Percentiles rank a stretch among this genome's conserved stretches.
phyloP scores from a whole-genome alignment of 2,113 vertebrate genomes.

The Talpa occidentalis region DNA sequence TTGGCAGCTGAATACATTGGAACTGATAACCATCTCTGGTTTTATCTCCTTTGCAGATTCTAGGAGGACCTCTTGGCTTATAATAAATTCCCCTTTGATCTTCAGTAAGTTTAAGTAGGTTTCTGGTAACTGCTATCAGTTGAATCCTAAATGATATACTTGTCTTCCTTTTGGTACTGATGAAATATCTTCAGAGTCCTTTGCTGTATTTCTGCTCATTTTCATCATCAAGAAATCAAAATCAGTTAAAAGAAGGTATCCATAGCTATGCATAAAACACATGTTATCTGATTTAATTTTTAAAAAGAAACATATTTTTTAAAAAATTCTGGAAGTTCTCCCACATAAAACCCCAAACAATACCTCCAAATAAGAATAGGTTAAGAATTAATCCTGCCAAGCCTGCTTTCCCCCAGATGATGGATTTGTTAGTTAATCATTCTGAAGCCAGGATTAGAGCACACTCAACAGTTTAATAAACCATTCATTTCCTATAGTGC shows the following conservation, averaged over 20 bases:
- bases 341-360: constrained; percentile 69
- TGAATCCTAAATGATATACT: background rate
- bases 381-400: constrained; percentile 78
- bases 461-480: constrained; percentile 78
- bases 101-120: background rate
- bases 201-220: background rate
- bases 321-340: constrained; percentile 63
- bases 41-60: background rate
- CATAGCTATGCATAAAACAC: background rate
- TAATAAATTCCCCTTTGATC: background rate
- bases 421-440: constrained; percentile 81
- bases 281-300: constrained; percentile 12
- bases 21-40: background rate
- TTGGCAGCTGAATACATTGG: background rate
- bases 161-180: background rate
- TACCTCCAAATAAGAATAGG: constrained; percentile 74
- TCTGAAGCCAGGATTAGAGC: constrained; percentile 78
- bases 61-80: background rate
- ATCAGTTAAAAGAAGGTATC: background rate
- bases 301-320: background rate
- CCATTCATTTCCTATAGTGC: constrained; percentile 74
- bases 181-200: background rate
- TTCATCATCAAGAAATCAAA: constrained; percentile 18
- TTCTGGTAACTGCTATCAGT: background rate
- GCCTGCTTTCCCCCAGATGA: constrained; percentile 76